Evolutionary conservation across 1,140 invertebrate species (phyloP).

Genomic region (Pogonognathellus flavescens): DNA sequence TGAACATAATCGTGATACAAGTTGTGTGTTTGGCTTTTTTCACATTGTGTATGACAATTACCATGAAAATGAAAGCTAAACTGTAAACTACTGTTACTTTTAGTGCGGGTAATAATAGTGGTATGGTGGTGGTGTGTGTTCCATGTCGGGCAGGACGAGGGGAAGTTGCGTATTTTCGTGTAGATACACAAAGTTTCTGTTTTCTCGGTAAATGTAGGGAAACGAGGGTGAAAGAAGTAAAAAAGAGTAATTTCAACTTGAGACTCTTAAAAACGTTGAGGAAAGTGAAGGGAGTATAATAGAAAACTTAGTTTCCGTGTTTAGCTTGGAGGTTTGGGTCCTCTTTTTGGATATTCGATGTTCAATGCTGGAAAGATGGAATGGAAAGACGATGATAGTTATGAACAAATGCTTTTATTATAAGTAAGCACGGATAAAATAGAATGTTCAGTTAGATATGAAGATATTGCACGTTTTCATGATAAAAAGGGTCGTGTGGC

Average conservation of each 20-base stretch:
- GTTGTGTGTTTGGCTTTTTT: constrained; percentile 1
- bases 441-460: constrained; percentile 16
- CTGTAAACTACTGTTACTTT: constrained; percentile 27
- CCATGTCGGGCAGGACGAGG: neutral
- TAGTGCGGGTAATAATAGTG: constrained; percentile 17
- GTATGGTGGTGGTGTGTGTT: constrained; percentile 13
- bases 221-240: constrained; percentile 39
- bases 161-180: neutral
- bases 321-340: constrained; percentile 22
- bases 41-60: constrained; percentile 33
- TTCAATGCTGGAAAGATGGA: constrained; percentile 4
- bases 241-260: constrained; percentile 10
- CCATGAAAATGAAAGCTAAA: constrained; percentile 44
- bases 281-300: constrained; percentile 18
- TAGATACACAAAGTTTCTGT: constrained; percentile 16
- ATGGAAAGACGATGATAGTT: constrained; percentile 38
- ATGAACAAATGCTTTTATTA: constrained; percentile 45
- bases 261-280: constrained; percentile 27
- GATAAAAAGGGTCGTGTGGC: neutral
- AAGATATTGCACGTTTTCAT: constrained; percentile 33
- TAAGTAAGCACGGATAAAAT: neutral
- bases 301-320: constrained; percentile 29
- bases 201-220: neutral
- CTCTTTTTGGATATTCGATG: constrained; percentile 23
- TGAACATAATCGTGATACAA: constrained; percentile 9